These are phyloP conservation scores for Larimichthys crocea DNA, from an alignment of 2,113 vertebrate species.

Conservation along the genomic window DNA sequence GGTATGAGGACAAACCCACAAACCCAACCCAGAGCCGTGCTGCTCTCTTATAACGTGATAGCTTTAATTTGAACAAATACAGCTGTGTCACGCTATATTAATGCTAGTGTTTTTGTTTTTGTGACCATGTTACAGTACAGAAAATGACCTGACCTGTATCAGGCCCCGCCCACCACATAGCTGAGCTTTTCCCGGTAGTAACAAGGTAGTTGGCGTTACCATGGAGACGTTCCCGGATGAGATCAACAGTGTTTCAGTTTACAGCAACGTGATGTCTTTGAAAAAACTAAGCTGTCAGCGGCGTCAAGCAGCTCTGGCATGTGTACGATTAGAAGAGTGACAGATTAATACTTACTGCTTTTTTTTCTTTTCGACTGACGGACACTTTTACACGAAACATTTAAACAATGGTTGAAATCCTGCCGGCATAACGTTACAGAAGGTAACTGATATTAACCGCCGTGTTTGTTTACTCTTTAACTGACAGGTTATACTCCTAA, in stretches of 20 bases:
- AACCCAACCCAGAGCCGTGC: not conserved
- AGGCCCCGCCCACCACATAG: conserved; percentile 1
- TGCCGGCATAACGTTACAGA: not conserved
- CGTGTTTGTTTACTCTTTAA: not conserved
- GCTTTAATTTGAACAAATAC: not conserved
- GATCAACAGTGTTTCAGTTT: conserved; percentile 37
- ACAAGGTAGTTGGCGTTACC: conserved; percentile 40
- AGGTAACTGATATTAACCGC: conserved; percentile 16
- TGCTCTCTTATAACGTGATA: not conserved
- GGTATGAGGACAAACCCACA: not conserved
- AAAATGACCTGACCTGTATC: not conserved
- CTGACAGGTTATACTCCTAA: not conserved
- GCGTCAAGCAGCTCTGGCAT: not conserved
- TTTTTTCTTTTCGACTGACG: too few relatives aligned
- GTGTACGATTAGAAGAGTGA: not conserved
- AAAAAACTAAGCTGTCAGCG: not conserved
- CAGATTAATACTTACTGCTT: not conserved
- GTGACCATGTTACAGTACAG: too few relatives aligned
- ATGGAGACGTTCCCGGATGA: conserved; percentile 2
- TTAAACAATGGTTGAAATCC: conserved; percentile 12
- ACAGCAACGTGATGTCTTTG: conserved; percentile 2
- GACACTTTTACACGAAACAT: not conserved
- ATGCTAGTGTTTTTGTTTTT: not conserved
- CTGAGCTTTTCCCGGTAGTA: not conserved
- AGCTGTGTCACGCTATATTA: not conserved